Base-by-base conservation (phyloP, 2,888 invertebrate species). In the Megamerina dolium region DNA sequence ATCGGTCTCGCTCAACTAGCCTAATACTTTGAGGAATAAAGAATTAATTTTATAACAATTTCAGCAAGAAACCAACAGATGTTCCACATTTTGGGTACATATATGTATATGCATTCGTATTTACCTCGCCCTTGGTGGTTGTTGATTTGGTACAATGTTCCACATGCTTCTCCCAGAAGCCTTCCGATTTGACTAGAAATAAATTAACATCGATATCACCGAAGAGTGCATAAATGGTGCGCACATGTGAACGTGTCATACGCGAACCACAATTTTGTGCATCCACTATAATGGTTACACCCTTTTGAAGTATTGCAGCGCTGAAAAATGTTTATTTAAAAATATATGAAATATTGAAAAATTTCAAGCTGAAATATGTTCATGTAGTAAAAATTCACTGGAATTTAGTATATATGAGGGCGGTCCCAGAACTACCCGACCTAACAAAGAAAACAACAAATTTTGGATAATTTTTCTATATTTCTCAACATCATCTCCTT, bases 141-240 rank as follows among this genome's bases (percentile, higher is more conserved):
- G 77, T 73, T 54, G 77, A 78, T 54, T 77, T 79, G 38, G 82
- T 77, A 64, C 83, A 84, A 55, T 79, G 80, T 62, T 83, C 83
- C 34, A 85, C 80, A 60, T 83, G 81, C 61, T 85, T 84, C 60
- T 85, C 85, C 78, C 85, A 81, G 70, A 85, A 83, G 35, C 82
- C 82, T 60, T 86, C 85, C 18, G 84, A 80, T 56, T 83, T 76
- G 49, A 88, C 73, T 45, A 87, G 82, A 57, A 85, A 75, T 51
- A 79, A 70, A 41, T 73, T 74, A 51, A 72, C 72, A 32, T 69
- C 68, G 45, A 73, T 73, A 45, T 73, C 70, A 51, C 75, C 76
- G 41, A 78, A 71, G 21, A 75, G 66, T 37, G 73, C 66, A 43
- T 73, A 75, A 34, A 81, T 76, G 55, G 77, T 75, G 27, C 80